Evolutionary conservation across 1,140 invertebrate species (phyloP).

Genomic region (Druon quercuslanigerum): DNA sequence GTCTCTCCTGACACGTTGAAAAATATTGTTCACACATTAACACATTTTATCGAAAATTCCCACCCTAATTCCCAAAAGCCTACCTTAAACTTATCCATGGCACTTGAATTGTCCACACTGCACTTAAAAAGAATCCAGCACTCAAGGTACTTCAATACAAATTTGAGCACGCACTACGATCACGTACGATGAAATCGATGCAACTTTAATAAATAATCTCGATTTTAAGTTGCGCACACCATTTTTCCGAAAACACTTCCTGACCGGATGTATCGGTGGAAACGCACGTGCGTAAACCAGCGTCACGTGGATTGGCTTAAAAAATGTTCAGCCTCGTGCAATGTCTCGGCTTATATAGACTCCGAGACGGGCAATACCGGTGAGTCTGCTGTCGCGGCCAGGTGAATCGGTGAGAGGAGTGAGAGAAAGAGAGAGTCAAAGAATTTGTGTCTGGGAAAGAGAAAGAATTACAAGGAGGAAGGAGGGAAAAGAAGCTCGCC

Average conservation of each 20-base stretch:
- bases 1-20: too few species aligned
- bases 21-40: conserved; percentile 3
- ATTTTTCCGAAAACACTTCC: conserved; percentile 55
- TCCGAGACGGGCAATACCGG: conserved; percentile 52
- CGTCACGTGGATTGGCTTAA: conserved; percentile 60
- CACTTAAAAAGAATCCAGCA: conserved; percentile 45
- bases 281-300: conserved; percentile 45
- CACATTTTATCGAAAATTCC: conserved; percentile 11
- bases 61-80: conserved; percentile 39
- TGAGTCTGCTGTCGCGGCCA: conserved; percentile 42
- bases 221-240: conserved; percentile 57
- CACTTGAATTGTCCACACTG: conserved; percentile 57
- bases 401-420: conserved; percentile 64
- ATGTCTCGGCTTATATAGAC: conserved; percentile 72
- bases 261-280: conserved; percentile 31
- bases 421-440: conserved; percentile 45
- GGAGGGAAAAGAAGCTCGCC: conserved; percentile 43
- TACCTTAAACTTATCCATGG: conserved; percentile 70
- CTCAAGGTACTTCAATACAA: conserved; percentile 40
- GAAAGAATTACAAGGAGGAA: conserved; percentile 45
- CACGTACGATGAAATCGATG: conserved; percentile 31
- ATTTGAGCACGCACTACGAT: conserved; percentile 46
- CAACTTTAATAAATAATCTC: conserved; percentile 40
- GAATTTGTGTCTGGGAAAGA: conserved; percentile 37
- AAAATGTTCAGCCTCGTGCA: conserved; percentile 67